Base-by-base conservation (phyloP, 2,113 vertebrate genomes). In the Pteruthius melanotis region DNA sequence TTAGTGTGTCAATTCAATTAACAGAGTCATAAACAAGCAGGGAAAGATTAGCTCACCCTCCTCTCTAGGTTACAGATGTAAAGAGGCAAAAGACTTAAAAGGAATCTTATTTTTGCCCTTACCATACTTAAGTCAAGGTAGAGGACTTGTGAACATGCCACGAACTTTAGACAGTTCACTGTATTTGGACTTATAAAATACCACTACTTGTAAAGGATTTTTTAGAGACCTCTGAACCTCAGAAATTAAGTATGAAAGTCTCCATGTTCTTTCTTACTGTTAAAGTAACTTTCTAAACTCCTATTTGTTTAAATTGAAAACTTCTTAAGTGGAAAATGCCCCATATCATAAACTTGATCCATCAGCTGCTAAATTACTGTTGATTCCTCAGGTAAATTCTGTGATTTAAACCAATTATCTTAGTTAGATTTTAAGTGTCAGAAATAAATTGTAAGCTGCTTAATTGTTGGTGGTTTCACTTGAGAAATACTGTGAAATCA, bases 321-420 rank as follows among this genome's bases (percentile, higher is more conserved):
- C 6, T 53, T 57, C 30, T 57, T 61, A 56, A 52, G 52, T 22
- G 78, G 69, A 69, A 83, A 92, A 68, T 1, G 2, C 6, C 26
- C 10, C 26, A 4, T 30, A 53, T 69, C 13, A 75, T 61, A 63
- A 75, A 78, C 37, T 44, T 69, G 24, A 50, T 40, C 53, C 42
- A 60, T 70, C 77, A 64, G 27, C 20, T 64, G 33, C 87, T 92
- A 87, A 94, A 78, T 33, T 78, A 21, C 6, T 91, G 13, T 88
- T 89, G 22, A 52, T 94, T 94, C 52, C 23, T 77, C 83, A 82
- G 42, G 45, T 94, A 95, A 91, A 90, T 64, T 40, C 64, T 92
- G 42, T 82, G 50, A 78, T 90, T 96, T 92, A 60, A 93, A 85
- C 60, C 15, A 94, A 66, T 89, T 93, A 64, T 91, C 26, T 86